Evolutionary conservation across 2,888 invertebrate genomes (phyloP), one percentile per base, ranked within the genome.

Genomic region (Scaptomyza polygonia): DNA sequence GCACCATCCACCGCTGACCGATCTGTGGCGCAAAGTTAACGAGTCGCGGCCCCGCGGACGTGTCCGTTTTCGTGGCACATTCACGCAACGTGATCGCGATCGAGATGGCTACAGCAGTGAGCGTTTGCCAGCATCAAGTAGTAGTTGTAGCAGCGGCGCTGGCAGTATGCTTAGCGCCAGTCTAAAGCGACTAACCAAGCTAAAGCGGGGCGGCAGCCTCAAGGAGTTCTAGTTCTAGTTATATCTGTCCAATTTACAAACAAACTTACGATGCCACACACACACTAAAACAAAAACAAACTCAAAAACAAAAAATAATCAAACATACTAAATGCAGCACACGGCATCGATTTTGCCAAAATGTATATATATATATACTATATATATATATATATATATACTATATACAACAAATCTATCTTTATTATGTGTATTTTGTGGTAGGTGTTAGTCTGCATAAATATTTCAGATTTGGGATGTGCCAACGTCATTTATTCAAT

Each of bases 121-220:
- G 14, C 47, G 58, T 2, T 30, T 44, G 1, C 48, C 27, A 27
- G 42, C 18, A 18, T 18, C 34, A 14, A 14, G 25, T 16, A 14
- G 25, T 16, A 48, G n/a, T 11, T 18, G n/a, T 18, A 9, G 66
- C 3, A 69, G 66, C 7, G 66, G 69, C 25, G 14, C 18, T 40
- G 66, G 59, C 1, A 70, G 75, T 25, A 72, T 75, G 68, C 58
- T 82, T n/a, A 69, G 69, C 12, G 80, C 67, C 64, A 79, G 85
- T 47, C 66, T 89, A 4, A 86, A 78, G 55, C 73, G 89, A n/a
- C 72, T 90, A 52, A 80, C 83, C 4, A 90, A 88, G 58, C 69
- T 89, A 39, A 89, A 90, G 66, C 89, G 89, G 6, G 83, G 89
- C 67, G 90, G 89, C 66, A 89, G 89, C 72, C 73, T 90, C 40